A percentile compares a stretch with the other conserved stretches of the same genome.
Conservation (phyloP, 2,113 vertebrate genomes). For the Protomyctophum bolini region DNA sequence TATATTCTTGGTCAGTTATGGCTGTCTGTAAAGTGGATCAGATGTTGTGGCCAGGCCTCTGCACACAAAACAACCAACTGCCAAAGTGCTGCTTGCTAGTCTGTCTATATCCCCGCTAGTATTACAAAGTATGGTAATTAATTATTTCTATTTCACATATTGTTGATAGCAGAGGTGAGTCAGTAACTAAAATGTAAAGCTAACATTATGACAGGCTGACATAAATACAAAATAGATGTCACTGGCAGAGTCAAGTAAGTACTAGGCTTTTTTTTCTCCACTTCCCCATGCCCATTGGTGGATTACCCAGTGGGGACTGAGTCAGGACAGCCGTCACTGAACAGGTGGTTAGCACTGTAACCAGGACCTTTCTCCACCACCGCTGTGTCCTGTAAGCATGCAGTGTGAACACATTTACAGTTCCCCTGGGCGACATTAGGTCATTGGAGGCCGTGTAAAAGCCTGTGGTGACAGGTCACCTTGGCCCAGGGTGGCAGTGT, state of each 20-base stretch:
- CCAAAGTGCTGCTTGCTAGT: too few species aligned
- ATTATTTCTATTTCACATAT: too few species aligned
- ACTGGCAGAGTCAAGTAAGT: too few species aligned
- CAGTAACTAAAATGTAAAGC: too few species aligned
- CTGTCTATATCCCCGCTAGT: too few species aligned
- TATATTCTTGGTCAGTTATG: not conserved
- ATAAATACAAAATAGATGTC: too few species aligned
- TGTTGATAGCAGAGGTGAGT: too few species aligned
- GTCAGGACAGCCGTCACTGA: slow-evolving; percentile 40
- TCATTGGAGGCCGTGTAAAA: slow-evolving; percentile 54
- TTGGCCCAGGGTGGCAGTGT: slow-evolving; percentile 63
- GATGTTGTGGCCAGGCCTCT: not conserved
- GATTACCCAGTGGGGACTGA: slow-evolving; percentile 30
- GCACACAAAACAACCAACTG: too few species aligned
- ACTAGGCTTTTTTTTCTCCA: not conserved
- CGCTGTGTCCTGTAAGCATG: slow-evolving; percentile 52
- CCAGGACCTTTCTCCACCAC: slow-evolving; percentile 51
- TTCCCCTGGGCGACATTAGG: slow-evolving; percentile 69
- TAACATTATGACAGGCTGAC: too few species aligned
- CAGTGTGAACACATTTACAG: slow-evolving; percentile 77
- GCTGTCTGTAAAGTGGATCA: slow-evolving; percentile 1
- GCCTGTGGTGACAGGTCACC: slow-evolving; percentile 79
- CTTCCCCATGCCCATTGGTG: slow-evolving; percentile 7
- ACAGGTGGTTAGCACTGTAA: slow-evolving; percentile 71
- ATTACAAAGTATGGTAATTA: too few species aligned